Evolutionary conservation across 2,888 invertebrate species (phyloP).

Genomic region (Chalcis sispes): DNA sequence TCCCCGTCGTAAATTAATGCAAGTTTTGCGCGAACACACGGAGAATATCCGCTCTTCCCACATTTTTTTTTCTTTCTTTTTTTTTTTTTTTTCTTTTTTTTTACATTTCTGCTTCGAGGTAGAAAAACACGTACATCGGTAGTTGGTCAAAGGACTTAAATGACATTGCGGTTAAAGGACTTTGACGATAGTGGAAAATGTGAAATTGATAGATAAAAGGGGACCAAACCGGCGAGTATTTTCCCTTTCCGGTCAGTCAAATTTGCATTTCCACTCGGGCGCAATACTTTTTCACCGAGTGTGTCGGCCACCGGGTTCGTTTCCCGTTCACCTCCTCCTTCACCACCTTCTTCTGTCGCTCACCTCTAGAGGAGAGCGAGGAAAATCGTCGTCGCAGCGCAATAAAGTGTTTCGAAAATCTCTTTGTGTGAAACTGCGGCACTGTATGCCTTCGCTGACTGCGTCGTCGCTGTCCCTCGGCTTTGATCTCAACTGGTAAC

Average conservation of each 20-base stretch:
- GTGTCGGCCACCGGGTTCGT: constrained; percentile 13
- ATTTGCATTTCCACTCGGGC: constrained; percentile 42
- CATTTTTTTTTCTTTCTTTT: no score
- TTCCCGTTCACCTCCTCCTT: not conserved
- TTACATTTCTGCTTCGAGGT: no score
- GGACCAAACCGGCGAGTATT: not conserved
- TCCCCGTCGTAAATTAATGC: no score
- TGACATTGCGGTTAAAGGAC: constrained; percentile 15
- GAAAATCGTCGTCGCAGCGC: constrained; percentile 12
- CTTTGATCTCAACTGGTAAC: constrained; percentile 38
- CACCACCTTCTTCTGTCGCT: not conserved
- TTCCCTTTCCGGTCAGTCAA: constrained; percentile 37
- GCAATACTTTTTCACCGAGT: constrained; percentile 40
- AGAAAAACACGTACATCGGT: no score
- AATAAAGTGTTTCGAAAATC: constrained; percentile 40
- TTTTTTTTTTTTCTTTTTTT: no score
- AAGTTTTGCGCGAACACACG: no score
- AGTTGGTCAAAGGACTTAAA: constrained; percentile 27
- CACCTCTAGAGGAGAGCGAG: constrained; percentile 5
- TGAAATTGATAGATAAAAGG: constrained; percentile 43
- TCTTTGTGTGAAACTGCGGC: constrained; percentile 32
- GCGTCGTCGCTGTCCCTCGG: not conserved
- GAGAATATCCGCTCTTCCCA: no score
- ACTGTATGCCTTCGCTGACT: no score
- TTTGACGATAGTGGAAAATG: constrained; percentile 11